Percentiles rank a stretch among this genome's conserved stretches.
Conservation (phyloP, 2,797 vertebrate species). For the Synanceia verrucosa region DNA sequence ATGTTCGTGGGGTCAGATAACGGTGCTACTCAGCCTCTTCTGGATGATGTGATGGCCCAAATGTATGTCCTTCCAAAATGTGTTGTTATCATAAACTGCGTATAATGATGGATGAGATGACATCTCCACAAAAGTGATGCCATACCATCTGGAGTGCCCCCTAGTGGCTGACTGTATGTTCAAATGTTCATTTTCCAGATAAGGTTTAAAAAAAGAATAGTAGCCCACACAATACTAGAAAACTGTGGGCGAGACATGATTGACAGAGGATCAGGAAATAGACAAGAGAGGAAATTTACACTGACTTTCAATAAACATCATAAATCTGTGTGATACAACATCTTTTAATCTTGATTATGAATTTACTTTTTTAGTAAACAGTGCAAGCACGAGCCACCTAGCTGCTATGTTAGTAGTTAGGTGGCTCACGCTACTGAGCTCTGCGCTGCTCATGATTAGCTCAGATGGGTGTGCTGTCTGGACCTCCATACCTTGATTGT, state of each 20-base stretch:
- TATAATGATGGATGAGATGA: neutral
- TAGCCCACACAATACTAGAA: too few species aligned
- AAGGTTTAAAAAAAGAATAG: too few species aligned
- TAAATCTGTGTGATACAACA: neutral
- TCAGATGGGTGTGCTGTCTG: too few species aligned
- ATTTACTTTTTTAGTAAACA: neutral
- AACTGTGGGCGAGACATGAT: neutral
- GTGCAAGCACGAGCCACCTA: too few species aligned
- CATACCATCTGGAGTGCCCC: too few species aligned
- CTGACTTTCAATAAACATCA: neutral
- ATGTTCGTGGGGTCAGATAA: constrained; percentile 4
- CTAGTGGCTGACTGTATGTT: neutral
- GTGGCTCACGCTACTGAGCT: too few species aligned
- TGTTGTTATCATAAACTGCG: neutral
- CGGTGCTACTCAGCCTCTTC: neutral
- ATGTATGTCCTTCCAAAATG: neutral
- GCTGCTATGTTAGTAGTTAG: neutral
- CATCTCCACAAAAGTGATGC: too few species aligned
- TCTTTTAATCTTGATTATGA: neutral
- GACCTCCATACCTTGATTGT: too few species aligned
- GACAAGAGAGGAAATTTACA: neutral
- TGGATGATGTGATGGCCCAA: neutral
- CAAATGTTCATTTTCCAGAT: too few species aligned
- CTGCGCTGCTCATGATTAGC: too few species aligned
- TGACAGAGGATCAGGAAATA: neutral